Percentiles rank a stretch among this genome's conserved stretches.
These are phyloP conservation scores for Drosophila littoralis DNA, from an alignment of 1,140 invertebrate species.

Conservation along the genomic window DNA sequence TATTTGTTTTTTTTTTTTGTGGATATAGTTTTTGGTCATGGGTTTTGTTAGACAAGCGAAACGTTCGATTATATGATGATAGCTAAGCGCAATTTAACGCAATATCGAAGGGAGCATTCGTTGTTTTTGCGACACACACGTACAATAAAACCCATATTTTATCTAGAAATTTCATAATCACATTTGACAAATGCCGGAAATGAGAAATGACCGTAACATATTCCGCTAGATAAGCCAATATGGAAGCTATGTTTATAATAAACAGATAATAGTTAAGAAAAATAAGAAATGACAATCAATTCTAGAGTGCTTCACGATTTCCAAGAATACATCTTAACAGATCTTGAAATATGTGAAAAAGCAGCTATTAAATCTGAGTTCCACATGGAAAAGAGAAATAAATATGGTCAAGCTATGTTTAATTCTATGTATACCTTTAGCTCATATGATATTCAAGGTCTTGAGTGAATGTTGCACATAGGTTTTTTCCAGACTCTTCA, in stretches of 20 bases:
- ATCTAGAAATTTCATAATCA: conserved; percentile 27
- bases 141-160: conserved; percentile 24
- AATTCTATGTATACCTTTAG: no score
- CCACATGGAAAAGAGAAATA: no score
- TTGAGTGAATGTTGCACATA: no score
- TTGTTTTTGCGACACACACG: conserved; percentile 6
- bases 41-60: conserved; percentile 25
- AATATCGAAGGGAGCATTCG: conserved; percentile 9
- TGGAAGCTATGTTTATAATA: neutral
- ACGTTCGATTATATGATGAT: conserved; percentile 11
- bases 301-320: no score
- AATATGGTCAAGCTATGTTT: no score
- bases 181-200: conserved; percentile 38
- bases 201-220: conserved; percentile 17
- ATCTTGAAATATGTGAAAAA: no score
- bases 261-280: neutral
- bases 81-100: conserved; percentile 33
- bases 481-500: no score
- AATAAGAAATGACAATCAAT: no score
- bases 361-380: no score
- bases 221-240: conserved; percentile 17
- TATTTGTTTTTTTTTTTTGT: conserved; percentile 10
- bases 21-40: conserved; percentile 29
- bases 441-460: no score
- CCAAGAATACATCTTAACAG: no score